These are phyloP conservation scores for Dusona sp. DNA, from an alignment of 2,888 invertebrate species.

Conservation along the genomic window DNA sequence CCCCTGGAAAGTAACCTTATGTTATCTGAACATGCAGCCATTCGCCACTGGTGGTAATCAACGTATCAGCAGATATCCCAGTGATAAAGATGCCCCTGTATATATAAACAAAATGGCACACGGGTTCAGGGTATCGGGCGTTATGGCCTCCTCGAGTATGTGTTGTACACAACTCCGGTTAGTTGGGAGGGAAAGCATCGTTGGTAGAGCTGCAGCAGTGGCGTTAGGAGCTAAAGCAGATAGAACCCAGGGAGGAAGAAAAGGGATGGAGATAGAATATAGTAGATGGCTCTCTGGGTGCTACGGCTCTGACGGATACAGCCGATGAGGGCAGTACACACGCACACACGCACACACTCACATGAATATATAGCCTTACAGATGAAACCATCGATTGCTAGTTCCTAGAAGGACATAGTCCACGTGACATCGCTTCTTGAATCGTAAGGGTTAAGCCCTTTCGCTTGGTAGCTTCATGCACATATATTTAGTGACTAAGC, in stretches of 20 bases:
- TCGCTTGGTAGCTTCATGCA: neutral
- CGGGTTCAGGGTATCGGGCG: slow-evolving; percentile 26
- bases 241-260: slow-evolving; percentile 39
- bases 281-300: slow-evolving; percentile 54
- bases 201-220: slow-evolving; percentile 6
- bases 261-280: slow-evolving; percentile 37
- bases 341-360: neutral
- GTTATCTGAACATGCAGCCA: slow-evolving; percentile 14
- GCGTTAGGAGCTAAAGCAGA: slow-evolving; percentile 44
- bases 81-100: slow-evolving; percentile 17
- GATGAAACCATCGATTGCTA: slow-evolving; percentile 25
- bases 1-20: slow-evolving; percentile 1
- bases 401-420: slow-evolving; percentile 9
- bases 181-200: slow-evolving; percentile 30
- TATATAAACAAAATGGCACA: slow-evolving; percentile 47
- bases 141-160: slow-evolving; percentile 33
- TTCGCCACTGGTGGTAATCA: slow-evolving; percentile 47
- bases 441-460: slow-evolving; percentile 17
- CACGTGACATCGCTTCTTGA: too few relatives aligned
- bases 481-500: neutral
- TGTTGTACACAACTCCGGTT: slow-evolving; percentile 45
- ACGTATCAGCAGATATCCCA: slow-evolving; percentile 45
- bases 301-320: slow-evolving; percentile 59
- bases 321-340: slow-evolving; percentile 45
- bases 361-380: neutral